Conservation (phyloP, 2,888 invertebrate genomes). For the Xylota sylvarum region DNA sequence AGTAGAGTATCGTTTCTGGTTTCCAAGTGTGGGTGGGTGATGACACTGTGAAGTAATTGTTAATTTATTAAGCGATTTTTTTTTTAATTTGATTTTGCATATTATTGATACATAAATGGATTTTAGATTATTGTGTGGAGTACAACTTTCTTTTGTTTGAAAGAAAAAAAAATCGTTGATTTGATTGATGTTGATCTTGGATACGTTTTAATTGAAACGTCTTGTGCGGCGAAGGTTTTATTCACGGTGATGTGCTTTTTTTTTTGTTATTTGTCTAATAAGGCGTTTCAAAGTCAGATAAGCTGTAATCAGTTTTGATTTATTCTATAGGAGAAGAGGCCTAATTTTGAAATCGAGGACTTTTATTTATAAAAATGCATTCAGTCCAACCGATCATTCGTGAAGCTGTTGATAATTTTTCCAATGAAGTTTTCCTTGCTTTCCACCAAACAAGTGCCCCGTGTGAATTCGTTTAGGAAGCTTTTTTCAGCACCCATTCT, state of each 20-base stretch:
- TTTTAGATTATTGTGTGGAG: slow-evolving; percentile 1
- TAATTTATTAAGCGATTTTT: slow-evolving; percentile 11
- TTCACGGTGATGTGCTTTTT: slow-evolving; percentile 6
- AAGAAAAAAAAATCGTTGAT: not conserved
- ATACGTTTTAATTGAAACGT: slow-evolving; percentile 38
- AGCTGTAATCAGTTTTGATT: too few species aligned
- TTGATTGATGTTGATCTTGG: slow-evolving; percentile 53
- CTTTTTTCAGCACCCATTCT: too few species aligned
- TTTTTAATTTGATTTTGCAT: slow-evolving; percentile 11
- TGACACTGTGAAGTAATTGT: slow-evolving; percentile 20
- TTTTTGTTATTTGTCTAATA: not conserved
- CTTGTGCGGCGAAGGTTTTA: slow-evolving; percentile 3
- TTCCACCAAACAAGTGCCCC: too few species aligned
- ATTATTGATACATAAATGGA: slow-evolving; percentile 8
- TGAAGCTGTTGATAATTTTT: too few species aligned
- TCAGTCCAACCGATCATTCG: too few species aligned
- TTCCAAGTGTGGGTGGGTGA: slow-evolving; percentile 14
- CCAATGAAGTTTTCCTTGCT: too few species aligned
- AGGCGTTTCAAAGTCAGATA: too few species aligned
- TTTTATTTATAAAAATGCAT: too few species aligned
- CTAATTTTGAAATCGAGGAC: too few species aligned
- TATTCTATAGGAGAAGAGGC: too few species aligned
- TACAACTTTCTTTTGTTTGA: slow-evolving; percentile 1
- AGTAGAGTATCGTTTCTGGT: slow-evolving; percentile 10
- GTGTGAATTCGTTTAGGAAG: too few species aligned